Evolutionary conservation across 2,888 invertebrate species (phyloP).

Genomic region (Unio delphinus): DNA sequence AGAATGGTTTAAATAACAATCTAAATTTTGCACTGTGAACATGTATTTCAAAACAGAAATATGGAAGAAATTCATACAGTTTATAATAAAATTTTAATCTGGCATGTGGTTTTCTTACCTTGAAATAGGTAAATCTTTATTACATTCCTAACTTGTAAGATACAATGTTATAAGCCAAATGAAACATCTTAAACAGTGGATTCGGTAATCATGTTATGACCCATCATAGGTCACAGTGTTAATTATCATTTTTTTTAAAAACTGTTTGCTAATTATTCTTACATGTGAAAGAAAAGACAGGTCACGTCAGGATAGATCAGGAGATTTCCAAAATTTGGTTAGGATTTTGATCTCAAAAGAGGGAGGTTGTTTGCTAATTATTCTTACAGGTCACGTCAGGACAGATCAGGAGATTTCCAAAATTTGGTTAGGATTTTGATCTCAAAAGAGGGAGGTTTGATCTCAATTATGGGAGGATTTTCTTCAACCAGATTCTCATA

Average conservation of each 20-base stretch:
- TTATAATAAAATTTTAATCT: too few species aligned
- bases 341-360: too few species aligned
- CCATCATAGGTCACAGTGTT: conserved; percentile 10
- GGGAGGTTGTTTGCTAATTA: background rate
- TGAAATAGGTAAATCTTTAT: background rate
- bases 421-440: too few species aligned
- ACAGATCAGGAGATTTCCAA: background rate
- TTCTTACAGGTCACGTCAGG: background rate
- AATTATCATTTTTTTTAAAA: background rate
- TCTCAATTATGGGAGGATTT: too few species aligned
- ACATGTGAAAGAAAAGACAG: background rate
- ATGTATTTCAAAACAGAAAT: too few species aligned
- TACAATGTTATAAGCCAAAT: background rate
- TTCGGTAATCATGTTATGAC: conserved; percentile 6
- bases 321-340: background rate
- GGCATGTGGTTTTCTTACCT: too few species aligned
- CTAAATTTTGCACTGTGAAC: too few species aligned
- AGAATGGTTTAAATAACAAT: too few species aligned
- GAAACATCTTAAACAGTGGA: conserved; percentile 11
- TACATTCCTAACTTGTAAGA: background rate
- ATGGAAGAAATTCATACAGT: too few species aligned
- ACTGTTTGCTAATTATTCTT: background rate
- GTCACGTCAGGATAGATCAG: background rate
- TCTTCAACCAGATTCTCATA: too few species aligned
- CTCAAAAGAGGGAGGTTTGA: too few species aligned